These are phyloP conservation scores for Pagrus major DNA, from an alignment of 2,113 vertebrate species.

Conservation along the genomic window DNA sequence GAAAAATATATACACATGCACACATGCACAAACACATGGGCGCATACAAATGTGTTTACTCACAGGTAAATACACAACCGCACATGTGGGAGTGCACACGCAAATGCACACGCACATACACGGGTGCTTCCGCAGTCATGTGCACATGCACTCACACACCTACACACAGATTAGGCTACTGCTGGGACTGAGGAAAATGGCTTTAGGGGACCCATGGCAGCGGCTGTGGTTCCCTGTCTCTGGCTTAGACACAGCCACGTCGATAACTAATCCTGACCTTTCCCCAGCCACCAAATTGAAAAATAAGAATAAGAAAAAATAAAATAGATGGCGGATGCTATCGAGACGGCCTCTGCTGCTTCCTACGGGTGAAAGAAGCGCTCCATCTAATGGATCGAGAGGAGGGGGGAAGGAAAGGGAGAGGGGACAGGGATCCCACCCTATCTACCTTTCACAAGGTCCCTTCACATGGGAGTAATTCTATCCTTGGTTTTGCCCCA, in stretches of 20 bases:
- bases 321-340: conserved; percentile 85
- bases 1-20: conserved; percentile 29
- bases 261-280: conserved; percentile 89
- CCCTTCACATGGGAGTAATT: conserved; percentile 69
- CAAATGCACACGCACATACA: conserved; percentile 8
- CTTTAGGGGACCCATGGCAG: conserved; percentile 77
- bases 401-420: conserved; percentile 19
- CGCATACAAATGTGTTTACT: conserved; percentile 34
- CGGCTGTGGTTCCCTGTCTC: conserved; percentile 74
- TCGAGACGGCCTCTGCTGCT: conserved; percentile 76
- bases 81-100: conserved; percentile 16
- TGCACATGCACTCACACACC: conserved; percentile 33
- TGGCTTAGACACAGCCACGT: conserved; percentile 82
- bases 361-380: conserved; percentile 71
- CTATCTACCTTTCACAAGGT: conserved; percentile 66
- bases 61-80: conserved; percentile 27
- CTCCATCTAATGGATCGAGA: conserved; percentile 80
- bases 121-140: conserved; percentile 15
- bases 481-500: conserved; percentile 49
- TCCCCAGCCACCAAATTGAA: conserved; percentile 84
- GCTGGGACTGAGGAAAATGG: conserved; percentile 79
- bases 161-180: conserved; percentile 74
- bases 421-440: conserved; percentile 9
- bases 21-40: conserved; percentile 2
- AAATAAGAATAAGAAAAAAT: conserved; percentile 86